Evolutionary conservation across 2,113 vertebrate species (phyloP), one percentile per base, ranked within the genome.

Genomic region (Picathartes gymnocephalus): DNA sequence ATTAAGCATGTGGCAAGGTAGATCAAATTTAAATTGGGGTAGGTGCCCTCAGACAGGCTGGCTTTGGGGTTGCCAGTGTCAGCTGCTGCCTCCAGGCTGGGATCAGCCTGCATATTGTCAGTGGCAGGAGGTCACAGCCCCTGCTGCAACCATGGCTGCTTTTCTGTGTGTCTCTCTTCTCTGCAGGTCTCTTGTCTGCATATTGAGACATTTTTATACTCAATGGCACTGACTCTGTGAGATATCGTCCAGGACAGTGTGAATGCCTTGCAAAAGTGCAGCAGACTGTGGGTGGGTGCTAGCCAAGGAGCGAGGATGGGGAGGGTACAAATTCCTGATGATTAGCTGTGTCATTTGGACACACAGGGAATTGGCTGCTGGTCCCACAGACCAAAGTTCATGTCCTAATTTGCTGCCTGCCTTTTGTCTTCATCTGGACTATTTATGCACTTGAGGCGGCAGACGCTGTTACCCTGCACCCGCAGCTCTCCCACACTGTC

Each of bases 401-500:
- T 27, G 45, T 76, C 88, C 57, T 91, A 33, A 90, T 86, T 69
- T 95, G 15, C 73, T 4, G 28, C 68, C 69, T 96, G 88, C 39
- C 57, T 96, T 93, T 86, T 81, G 68, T 95, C 60, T 88, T 93
- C 44, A 50, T 64, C 53, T 48, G 24, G 72, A 31, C 83, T 86
- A 30, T 31, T 66, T 57, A 16, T 3, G 5, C 62, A 35, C 15
- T 81, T 3, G 15, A 51, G 40, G 23, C 0, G 0, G 25, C 18
- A 7, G 44, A 74, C 2, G 0, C 37, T 40, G 40, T 50, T 27
- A 42, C 31, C 27, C 40, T 53, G 62, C 60, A 30, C 17, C 15
- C 31, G 11, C 65, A 62, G 11, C 31, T 90, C 58, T 87, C 80
- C 65, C 64, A 57, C 80, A 33, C 31, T 7, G 1, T 23, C 80